Evolutionary conservation across 2,888 invertebrate species (phyloP).

Genomic region (Papilio elwesi): DNA sequence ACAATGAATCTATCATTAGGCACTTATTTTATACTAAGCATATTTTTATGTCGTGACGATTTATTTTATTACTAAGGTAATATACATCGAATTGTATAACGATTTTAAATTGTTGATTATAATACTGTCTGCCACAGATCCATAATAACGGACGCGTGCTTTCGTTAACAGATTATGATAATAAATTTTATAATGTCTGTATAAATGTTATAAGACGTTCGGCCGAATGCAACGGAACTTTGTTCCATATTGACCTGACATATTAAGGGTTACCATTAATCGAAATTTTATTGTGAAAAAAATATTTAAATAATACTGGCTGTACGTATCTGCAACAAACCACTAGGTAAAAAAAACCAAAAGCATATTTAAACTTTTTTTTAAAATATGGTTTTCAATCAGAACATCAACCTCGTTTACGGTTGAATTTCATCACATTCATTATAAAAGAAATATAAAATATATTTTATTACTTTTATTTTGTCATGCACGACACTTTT

Average conservation of each 20-base stretch:
- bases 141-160: conserved; percentile 25
- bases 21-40: background rate
- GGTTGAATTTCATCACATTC: too few relatives aligned
- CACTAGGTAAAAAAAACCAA: background rate
- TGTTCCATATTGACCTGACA: conserved; percentile 28
- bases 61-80: conserved; percentile 19
- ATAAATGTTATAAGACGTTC: conserved; percentile 24
- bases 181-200: conserved; percentile 38
- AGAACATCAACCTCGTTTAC: too few relatives aligned
- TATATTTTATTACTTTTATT: too few relatives aligned
- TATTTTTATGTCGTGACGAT: conserved; percentile 1
- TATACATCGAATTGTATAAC: conserved; percentile 10
- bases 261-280: conserved; percentile 29
- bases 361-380: background rate
- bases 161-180: conserved; percentile 35
- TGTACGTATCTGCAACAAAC: background rate
- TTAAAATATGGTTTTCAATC: too few relatives aligned
- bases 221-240: conserved; percentile 28
- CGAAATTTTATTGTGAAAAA: background rate
- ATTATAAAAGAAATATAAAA: too few relatives aligned
- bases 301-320: background rate
- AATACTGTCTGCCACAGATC: conserved; percentile 23
- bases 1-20: background rate
- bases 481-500: too few relatives aligned
- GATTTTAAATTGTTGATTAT: conserved; percentile 23